Evolutionary conservation across 2,888 invertebrate genomes (phyloP), one percentile per base, ranked within the genome.

Genomic region (Ceraclea dissimilis): DNA sequence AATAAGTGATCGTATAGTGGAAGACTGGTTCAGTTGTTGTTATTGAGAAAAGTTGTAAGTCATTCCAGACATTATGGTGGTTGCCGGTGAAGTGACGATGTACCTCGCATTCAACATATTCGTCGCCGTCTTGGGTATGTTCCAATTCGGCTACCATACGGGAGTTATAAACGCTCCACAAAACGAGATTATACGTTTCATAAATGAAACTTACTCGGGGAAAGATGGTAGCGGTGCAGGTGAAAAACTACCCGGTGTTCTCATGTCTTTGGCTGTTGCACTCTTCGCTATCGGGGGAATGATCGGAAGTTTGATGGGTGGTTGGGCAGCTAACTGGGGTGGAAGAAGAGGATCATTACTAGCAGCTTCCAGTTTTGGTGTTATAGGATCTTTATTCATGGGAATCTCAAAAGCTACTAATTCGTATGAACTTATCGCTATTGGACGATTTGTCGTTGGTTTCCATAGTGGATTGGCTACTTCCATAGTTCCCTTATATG

Each of bases 201-300:
- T 85, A 68, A 70, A 68, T 20, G 75, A 78, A 60, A 73, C 74
- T 44, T 81, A 80, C 65, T 67, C 71, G 43, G 70, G 76, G 20
- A 74, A 78, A 58, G 69, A 72, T 57, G 66, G 67, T 17, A 10
- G 69, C 73, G 58, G 39, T 4, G 13, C 16, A 4, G 66, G 67
- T 17, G 68, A 70, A 47, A 70, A 71, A 22, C 68, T 70, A 49
- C 72, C 79, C 26, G 73, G 75, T 57, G 67, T 80, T 39, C 67
- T 85, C 57, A 84, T 81, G 70, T 78, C 83, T 54, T 70, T 88
- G 58, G 83, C 85, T 22, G 89, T 89, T 54, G 81, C 86, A 63
- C 84, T 88, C 63, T 89, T 88, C 68, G 86, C 88, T 50, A 79
- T 88, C 48, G 89, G 89, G 18, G 90, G 89, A 26, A 86, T 88